Base-by-base conservation (phyloP, 2,888 invertebrate genomes). In the Drosophila eohydei region DNA sequence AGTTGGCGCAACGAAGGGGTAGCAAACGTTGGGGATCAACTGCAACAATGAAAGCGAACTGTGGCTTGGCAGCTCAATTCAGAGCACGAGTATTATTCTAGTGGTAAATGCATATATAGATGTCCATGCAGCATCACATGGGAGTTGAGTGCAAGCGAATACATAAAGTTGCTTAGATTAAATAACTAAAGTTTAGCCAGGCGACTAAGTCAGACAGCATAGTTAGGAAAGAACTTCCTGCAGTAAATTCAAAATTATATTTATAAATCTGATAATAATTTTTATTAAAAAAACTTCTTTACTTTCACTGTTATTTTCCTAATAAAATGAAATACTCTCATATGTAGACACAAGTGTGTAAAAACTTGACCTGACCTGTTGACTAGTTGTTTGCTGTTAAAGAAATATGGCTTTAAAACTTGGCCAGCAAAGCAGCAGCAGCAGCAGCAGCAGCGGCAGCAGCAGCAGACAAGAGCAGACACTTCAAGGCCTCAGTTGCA, bases 1-100 rank as follows among this genome's bases (percentile, higher is more conserved):
- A 63, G 70, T 64, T 70, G 74, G 36, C 48, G 62, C 60, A 66
- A 67, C 76, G 76, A 74, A 68, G 66, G 52, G 34, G 36, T 38
- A 38, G 55, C 65, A 52, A 54, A 43, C 57, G 57, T 43, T 34
- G 43, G 43, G 50, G 26, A 2, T 14, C 71, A 66, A 68, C 52
- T 71, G 71, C 63, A 67, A 71, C 58, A 78, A 46, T 59, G 55
- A 54, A 62, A 70, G 60, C 28, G 34, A 26, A 44, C 56, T 57
- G 26, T 11, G 21, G 43, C 21, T 43, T 34, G 52, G n/a, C 36
- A 56, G 56, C 64, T 62, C 57, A 67, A 71, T 64, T 64, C 41
- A 59, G 16, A 5, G 30, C 36, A 36, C 41, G 26, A 54, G 41
- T 57, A 65, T 57, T 62, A 41, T 59, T 65, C 3, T 52, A 46